Evolutionary conservation across 1,140 invertebrate genomes (phyloP).

Genomic region (Procambarus clarkii): DNA sequence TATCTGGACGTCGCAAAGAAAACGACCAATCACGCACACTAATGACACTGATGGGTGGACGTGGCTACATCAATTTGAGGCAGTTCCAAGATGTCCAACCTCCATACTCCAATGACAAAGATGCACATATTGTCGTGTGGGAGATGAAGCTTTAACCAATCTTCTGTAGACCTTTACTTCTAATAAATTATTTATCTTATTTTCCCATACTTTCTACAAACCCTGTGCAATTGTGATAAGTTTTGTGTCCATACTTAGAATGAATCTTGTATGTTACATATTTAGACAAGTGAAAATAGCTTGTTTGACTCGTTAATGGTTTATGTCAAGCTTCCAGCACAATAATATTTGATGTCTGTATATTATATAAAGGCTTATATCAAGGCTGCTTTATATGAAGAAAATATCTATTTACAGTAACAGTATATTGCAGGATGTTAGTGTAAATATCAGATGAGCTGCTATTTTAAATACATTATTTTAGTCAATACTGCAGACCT

Average conservation of each 20-base stretch:
- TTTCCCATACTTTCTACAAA: constrained; percentile 40
- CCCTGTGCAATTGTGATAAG: constrained; percentile 58
- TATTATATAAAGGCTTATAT: constrained; percentile 48
- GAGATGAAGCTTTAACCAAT: constrained; percentile 87
- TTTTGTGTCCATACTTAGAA: constrained; percentile 50
- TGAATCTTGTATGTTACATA: constrained; percentile 32
- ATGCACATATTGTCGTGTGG: constrained; percentile 92
- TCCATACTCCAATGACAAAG: constrained; percentile 83
- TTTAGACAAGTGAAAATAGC: constrained; percentile 40
- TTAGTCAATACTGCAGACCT: constrained; percentile 59
- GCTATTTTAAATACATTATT: constrained; percentile 69
- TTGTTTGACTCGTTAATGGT: constrained; percentile 40
- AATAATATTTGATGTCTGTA: constrained; percentile 27
- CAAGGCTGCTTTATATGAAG: constrained; percentile 46
- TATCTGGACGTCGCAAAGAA: constrained; percentile 58
- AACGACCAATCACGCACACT: constrained; percentile 83
- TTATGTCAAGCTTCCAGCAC: constrained; percentile 43
- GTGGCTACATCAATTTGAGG: constrained; percentile 89
- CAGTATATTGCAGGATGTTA: constrained; percentile 49
- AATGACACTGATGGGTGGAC: constrained; percentile 89
- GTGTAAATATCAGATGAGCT: constrained; percentile 63
- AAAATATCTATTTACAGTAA: constrained; percentile 60
- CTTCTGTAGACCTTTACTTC: constrained; percentile 43
- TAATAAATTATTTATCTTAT: constrained; percentile 53
- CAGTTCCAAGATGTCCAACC: constrained; percentile 77